Evolutionary conservation across 1,140 invertebrate species (phyloP).

Genomic region (Bacillus rossius): DNA sequence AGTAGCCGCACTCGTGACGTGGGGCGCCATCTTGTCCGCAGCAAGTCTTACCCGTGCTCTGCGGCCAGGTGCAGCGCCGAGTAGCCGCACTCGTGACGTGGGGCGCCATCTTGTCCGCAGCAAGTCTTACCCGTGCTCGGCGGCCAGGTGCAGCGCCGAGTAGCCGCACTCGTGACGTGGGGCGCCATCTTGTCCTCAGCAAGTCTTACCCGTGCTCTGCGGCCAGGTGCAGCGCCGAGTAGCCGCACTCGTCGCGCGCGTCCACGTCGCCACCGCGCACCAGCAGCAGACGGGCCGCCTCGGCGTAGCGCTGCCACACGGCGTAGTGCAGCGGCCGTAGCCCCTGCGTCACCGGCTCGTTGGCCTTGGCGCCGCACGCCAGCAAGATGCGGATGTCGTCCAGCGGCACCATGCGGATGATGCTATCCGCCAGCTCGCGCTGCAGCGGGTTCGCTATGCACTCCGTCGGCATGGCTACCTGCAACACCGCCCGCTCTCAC

Average conservation of each 20-base stretch:
- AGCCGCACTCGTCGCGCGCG: conserved; percentile 83
- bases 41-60: conserved; percentile 74
- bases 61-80: conserved; percentile 82
- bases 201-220: conserved; percentile 77
- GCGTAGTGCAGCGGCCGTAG: conserved; percentile 88
- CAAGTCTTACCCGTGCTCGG: no score
- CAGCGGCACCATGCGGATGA: conserved; percentile 78
- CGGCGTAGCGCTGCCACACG: conserved; percentile 67
- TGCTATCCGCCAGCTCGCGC: conserved; percentile 82
- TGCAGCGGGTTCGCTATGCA: conserved; percentile 70
- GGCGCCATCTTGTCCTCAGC: no score
- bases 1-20: conserved; percentile 85
- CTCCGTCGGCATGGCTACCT: conserved; percentile 66
- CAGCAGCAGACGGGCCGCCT: conserved; percentile 69
- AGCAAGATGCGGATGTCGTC: conserved; percentile 82
- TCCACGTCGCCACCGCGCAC: conserved; percentile 77
- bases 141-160: no score
- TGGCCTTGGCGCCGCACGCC: conserved; percentile 79
- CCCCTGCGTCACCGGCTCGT: conserved; percentile 71
- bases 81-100: conserved; percentile 84
- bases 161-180: no score
- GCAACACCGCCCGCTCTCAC: no score
- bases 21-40: conserved; percentile 79
- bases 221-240: conserved; percentile 81
- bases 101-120: conserved; percentile 78